Percentiles rank a stretch among this genome's conserved stretches.
These are phyloP conservation scores for Otolemur crassicaudatus DNA, from an alignment of 2,797 vertebrate genomes.

Conservation along the genomic window DNA sequence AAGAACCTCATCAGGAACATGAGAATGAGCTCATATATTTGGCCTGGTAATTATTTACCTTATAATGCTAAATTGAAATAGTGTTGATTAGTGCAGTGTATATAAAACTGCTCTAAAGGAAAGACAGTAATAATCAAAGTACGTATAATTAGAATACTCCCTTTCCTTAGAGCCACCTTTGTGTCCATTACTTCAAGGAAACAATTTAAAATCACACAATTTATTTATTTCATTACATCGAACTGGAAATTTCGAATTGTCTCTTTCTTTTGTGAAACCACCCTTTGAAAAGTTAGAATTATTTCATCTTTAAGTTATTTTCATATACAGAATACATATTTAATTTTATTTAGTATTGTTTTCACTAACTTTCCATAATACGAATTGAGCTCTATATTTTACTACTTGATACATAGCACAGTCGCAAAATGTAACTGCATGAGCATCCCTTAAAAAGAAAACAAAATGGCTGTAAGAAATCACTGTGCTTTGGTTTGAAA, in stretches of 20 bases:
- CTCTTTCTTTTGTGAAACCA: not conserved
- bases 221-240: not conserved
- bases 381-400: not conserved
- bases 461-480: not conserved
- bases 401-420: not conserved
- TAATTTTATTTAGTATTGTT: not conserved
- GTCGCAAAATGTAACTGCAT: not conserved
- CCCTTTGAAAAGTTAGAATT: not conserved
- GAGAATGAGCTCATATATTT: conserved; percentile 70
- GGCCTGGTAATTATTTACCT: conserved; percentile 60
- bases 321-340: not conserved
- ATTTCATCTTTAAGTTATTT: not conserved
- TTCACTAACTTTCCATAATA: not conserved
- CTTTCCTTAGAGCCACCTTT: not conserved
- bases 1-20: conserved; percentile 47
- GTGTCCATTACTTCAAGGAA: not conserved
- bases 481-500: conserved; percentile 5
- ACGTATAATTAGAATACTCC: conserved; percentile 64
- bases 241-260: conserved; percentile 17
- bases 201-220: conserved; percentile 36
- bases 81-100: conserved; percentile 65
- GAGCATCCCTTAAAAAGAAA: not conserved
- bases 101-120: conserved; percentile 63
- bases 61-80: conserved; percentile 74
- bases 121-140: conserved; percentile 57